Conservation (phyloP, 2,888 invertebrate genomes). For the Caenorhabditis plicata region DNA sequence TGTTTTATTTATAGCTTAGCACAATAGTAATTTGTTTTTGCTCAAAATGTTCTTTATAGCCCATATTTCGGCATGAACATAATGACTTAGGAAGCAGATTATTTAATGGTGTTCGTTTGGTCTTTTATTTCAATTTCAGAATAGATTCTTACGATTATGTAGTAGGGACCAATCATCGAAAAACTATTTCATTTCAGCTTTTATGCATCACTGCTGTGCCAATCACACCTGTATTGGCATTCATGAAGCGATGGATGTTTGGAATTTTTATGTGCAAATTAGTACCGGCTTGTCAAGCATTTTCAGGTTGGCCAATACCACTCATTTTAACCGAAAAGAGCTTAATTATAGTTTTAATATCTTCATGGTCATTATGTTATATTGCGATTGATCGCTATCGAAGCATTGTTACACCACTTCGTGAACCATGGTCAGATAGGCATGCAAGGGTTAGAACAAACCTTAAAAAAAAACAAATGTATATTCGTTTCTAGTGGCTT, state of each 20-base stretch:
- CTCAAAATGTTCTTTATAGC: too few relatives aligned
- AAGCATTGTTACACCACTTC: conserved; percentile 62
- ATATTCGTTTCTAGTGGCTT: conserved; percentile 28
- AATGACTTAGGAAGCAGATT: too few relatives aligned
- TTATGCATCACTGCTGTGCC: conserved; percentile 91
- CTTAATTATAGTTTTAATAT: conserved; percentile 83
- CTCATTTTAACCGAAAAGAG: neutral
- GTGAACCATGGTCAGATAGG: conserved; percentile 59
- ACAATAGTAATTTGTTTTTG: too few relatives aligned
- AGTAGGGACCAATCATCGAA: neutral
- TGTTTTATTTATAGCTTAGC: too few relatives aligned
- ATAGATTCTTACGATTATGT: neutral
- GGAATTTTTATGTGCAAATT: conserved; percentile 86
- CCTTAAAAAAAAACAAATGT: neutral
- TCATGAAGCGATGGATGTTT: conserved; percentile 87
- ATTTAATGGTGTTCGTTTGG: too few relatives aligned
- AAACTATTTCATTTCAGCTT: conserved; percentile 67
- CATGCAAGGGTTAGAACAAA: conserved; percentile 46
- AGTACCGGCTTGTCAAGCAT: conserved; percentile 86
- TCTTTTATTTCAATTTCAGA: neutral
- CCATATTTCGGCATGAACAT: too few relatives aligned
- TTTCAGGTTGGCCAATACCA: conserved; percentile 49
- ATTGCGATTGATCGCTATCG: conserved; percentile 92
- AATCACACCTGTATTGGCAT: conserved; percentile 91
- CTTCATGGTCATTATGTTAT: conserved; percentile 92